phyloP scores from a whole-genome alignment of 2,888 invertebrate genomes.

The Onthophagus sagittarius region DNA sequence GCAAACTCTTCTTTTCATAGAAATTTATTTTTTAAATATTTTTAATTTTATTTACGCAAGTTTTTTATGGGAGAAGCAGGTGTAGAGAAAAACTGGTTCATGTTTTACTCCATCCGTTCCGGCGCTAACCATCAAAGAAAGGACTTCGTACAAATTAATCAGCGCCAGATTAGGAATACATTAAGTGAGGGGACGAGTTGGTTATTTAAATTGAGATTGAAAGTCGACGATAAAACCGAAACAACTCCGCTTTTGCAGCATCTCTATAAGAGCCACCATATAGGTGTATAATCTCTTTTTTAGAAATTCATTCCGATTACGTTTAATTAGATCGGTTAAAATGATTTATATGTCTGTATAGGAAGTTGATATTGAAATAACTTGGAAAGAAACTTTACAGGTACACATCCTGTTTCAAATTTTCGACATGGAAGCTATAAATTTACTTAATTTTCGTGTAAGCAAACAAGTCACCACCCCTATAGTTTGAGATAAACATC shows the following conservation, averaged over 20 bases:
- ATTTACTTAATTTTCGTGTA: too few relatives aligned
- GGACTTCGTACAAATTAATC: constrained; percentile 43
- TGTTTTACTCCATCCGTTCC: not conserved
- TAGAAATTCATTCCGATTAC: not conserved
- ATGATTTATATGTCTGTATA: not conserved
- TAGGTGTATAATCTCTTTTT: not conserved
- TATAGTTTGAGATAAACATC: not conserved
- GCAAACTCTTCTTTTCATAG: too few relatives aligned
- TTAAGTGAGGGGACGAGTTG: constrained; percentile 31
- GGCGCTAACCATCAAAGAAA: constrained; percentile 37
- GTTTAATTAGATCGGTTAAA: not conserved
- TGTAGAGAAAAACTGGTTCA: not conserved
- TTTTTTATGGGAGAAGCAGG: not conserved
- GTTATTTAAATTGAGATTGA: constrained; percentile 47
- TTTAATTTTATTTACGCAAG: not conserved
- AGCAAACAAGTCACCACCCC: not conserved
- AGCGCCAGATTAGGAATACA: constrained; percentile 44
- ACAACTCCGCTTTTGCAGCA: not conserved
- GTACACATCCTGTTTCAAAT: not conserved
- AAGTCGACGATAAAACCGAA: constrained; percentile 35
- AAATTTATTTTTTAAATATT: too few relatives aligned
- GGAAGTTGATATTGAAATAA: not conserved
- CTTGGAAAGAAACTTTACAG: not conserved
- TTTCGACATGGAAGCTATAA: too few relatives aligned
- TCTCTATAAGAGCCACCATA: not conserved